Base-by-base conservation (phyloP, 2,113 vertebrate genomes). In the Salvelinus alpinus region DNA sequence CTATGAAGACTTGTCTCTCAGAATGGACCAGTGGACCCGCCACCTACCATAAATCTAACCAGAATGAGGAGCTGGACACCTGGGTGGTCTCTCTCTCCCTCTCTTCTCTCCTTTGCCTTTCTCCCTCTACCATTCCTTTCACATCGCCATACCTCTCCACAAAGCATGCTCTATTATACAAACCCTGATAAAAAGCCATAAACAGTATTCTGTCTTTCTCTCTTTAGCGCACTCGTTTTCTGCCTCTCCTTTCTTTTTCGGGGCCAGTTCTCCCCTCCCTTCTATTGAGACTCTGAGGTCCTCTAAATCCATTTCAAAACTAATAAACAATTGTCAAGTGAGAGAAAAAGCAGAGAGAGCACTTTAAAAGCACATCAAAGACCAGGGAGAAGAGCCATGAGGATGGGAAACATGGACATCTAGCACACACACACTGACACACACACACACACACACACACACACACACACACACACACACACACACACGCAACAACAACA, bases 291-390 rank as follows among this genome's bases (percentile, higher is more conserved):
- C 84, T 88, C 89, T 86, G 91, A 91, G 95, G 92, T 92, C 93
- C 92, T 94, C 93, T 89, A 93, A 93, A 94, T 94, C 91, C 92
- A 93, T 96, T 96, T 95, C 92, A 94, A 93, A 95, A 92, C 91
- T 93, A 94, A 96, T 97, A 98, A 98, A 98, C 96, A 98, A 90
- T 94, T 95, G 96, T 96, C 96, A 94, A 90, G 82, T 81, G 71
- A 89, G 93, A 96, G 89, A 87, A 89, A 93, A 94, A 95, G 95
- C 97, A 95, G 96, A 94, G 90, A 90, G 92, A 92, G 91, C 68
- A 93, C 92, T 93, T 91, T 93, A 92, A 92, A 88, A 92, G 93
- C 92, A 96, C 94, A 96, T 98, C 95, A 98, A 98, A 97, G 95
- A 64, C 80, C 0, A 20, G 65, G 81, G 78, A 83, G 84, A 83